Conservation (phyloP, 2,797 vertebrate species). For the Amazona finschi region DNA sequence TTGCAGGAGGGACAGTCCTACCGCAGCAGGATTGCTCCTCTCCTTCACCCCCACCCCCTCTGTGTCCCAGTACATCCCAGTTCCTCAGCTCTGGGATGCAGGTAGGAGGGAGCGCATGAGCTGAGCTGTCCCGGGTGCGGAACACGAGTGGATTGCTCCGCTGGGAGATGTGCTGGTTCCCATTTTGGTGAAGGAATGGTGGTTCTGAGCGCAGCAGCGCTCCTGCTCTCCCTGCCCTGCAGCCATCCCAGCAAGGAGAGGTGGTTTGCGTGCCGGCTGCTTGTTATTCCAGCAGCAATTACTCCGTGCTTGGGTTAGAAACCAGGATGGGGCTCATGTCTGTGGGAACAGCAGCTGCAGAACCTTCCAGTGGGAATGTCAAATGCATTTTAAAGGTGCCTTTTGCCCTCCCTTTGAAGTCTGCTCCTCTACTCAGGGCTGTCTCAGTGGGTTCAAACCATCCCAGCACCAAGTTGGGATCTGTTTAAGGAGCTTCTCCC, state of each 20-base stretch:
- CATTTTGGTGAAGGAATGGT: background rate
- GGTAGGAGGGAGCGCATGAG: background rate
- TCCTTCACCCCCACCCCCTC: rapidly evolving
- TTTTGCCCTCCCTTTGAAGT: constrained; percentile 46
- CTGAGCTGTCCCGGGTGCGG: background rate
- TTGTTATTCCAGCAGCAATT: constrained; percentile 33
- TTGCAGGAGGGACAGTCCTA: background rate
- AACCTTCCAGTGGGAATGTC: background rate
- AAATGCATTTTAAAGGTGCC: background rate
- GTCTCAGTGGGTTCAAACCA: background rate
- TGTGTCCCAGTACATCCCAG: background rate
- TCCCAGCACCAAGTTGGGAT: background rate
- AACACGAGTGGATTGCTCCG: background rate
- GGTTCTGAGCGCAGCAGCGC: background rate
- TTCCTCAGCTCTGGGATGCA: background rate
- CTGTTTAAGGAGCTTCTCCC: constrained; percentile 14
- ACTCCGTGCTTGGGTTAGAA: constrained; percentile 23
- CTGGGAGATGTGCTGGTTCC: too few species aligned
- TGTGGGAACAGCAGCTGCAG: background rate
- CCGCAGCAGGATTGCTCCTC: background rate
- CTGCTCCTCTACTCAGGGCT: background rate
- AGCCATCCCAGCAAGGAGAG: background rate
- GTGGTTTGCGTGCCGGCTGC: background rate
- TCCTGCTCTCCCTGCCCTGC: background rate
- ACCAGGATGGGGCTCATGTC: constrained; percentile 15